These are phyloP conservation scores for Dasysyrphus tricinctus DNA, from an alignment of 2,888 invertebrate species.

Conservation along the genomic window DNA sequence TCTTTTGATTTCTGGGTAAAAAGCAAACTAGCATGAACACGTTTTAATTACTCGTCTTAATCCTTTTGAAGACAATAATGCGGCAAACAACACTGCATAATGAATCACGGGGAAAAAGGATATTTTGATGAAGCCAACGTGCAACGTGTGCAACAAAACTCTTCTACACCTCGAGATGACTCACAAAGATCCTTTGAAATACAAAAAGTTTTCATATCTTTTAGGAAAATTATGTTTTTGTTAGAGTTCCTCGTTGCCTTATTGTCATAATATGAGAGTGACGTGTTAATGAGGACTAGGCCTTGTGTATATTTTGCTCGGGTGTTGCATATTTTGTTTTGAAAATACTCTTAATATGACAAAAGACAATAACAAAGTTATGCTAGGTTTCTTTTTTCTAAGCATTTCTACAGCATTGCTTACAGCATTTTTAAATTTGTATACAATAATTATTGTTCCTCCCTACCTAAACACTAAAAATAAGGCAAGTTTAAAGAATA, in stretches of 20 bases:
- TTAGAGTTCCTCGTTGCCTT: conserved; percentile 60
- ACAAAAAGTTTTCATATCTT: conserved; percentile 64
- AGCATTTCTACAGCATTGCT: conserved; percentile 55
- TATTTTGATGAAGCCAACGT: conserved; percentile 64
- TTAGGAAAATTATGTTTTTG: conserved; percentile 72
- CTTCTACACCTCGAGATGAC: conserved; percentile 55
- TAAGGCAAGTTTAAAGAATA: not conserved
- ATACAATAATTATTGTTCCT: conserved; percentile 49
- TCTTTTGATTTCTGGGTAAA: conserved; percentile 66
- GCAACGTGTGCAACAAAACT: conserved; percentile 61
- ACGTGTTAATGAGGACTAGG: conserved; percentile 72
- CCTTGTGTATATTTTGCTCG: conserved; percentile 38
- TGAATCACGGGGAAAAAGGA: conserved; percentile 58
- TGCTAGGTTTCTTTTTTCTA: conserved; percentile 35
- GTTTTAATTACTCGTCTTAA: conserved; percentile 75
- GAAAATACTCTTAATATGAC: conserved; percentile 53
- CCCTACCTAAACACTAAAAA: not conserved
- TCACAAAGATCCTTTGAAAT: conserved; percentile 68
- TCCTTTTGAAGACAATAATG: conserved; percentile 73
- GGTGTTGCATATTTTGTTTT: conserved; percentile 48
- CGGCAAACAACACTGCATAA: conserved; percentile 71
- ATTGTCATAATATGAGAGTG: conserved; percentile 72
- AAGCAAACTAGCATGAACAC: conserved; percentile 58
- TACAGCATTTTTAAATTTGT: conserved; percentile 56
- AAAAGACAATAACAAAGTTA: conserved; percentile 60